Evolutionary conservation across 2,113 vertebrate species (phyloP).

Genomic region (Atherinomorus stipes): DNA sequence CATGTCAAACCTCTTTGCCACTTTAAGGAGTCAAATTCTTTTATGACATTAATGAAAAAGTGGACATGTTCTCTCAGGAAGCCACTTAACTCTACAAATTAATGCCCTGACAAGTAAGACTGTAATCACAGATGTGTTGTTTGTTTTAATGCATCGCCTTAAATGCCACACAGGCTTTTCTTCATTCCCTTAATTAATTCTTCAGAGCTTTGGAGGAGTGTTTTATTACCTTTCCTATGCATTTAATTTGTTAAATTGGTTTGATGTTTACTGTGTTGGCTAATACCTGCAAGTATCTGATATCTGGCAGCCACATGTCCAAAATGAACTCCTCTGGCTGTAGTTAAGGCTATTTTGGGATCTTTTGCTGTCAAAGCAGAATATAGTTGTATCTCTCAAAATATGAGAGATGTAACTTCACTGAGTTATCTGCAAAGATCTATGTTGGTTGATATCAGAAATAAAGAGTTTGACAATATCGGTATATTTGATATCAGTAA

Average conservation of each 20-base stretch:
- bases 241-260: background rate
- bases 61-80: slow-evolving; percentile 52
- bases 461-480: too few species aligned
- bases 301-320: too few species aligned
- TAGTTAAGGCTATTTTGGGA: too few species aligned
- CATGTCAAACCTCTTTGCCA: background rate
- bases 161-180: slow-evolving; percentile 50
- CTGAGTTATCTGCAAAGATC: too few species aligned
- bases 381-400: too few species aligned
- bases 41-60: slow-evolving; percentile 54
- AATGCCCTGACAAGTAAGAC: slow-evolving; percentile 25
- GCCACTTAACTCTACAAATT: slow-evolving; percentile 44
- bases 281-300: too few species aligned
- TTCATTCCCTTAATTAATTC: slow-evolving; percentile 33
- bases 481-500: too few species aligned
- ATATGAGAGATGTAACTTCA: too few species aligned
- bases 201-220: slow-evolving; percentile 10
- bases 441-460: too few species aligned
- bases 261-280: background rate
- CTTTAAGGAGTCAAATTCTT: slow-evolving; percentile 42
- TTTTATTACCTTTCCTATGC: background rate
- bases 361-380: too few species aligned
- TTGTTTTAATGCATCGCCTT: slow-evolving; percentile 34
- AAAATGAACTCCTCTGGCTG: too few species aligned
- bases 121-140: slow-evolving; percentile 29